Conservation (phyloP, 2,797 vertebrate genomes). For the Synaphobranchus kaupii region DNA sequence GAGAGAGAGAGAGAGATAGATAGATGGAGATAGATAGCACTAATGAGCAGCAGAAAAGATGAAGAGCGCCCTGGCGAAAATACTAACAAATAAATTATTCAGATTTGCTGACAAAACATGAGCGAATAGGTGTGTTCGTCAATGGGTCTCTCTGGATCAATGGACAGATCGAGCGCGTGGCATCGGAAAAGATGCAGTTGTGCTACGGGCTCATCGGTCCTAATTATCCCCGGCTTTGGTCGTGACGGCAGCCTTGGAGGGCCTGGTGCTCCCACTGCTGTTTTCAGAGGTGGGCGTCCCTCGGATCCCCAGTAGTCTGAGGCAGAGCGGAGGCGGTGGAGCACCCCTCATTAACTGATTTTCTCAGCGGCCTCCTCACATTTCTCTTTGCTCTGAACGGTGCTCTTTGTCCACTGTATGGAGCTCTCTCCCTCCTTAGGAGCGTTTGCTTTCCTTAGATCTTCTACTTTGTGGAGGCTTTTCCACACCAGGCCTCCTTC, state of each 20-base stretch:
- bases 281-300: background rate
- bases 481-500: constrained; percentile 5
- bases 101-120: constrained; percentile 6
- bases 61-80: background rate
- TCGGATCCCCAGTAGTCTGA: background rate
- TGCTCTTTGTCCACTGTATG: background rate
- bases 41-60: constrained; percentile 17
- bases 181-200: background rate
- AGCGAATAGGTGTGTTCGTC: background rate
- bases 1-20: background rate
- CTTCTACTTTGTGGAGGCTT: background rate
- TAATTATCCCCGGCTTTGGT: background rate
- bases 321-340: background rate
- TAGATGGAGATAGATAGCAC: background rate
- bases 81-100: constrained; percentile 15
- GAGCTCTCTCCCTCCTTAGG: background rate
- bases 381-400: background rate
- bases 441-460: background rate
- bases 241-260: background rate
- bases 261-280: background rate
- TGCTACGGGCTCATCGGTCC: background rate
- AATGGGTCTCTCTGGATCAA: constrained; percentile 1
- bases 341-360: constrained; percentile 8
- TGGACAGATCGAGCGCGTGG: background rate
- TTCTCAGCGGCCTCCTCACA: background rate